phyloP scores from a whole-genome alignment of 2,113 vertebrate genomes.

The Abramis brama region DNA sequence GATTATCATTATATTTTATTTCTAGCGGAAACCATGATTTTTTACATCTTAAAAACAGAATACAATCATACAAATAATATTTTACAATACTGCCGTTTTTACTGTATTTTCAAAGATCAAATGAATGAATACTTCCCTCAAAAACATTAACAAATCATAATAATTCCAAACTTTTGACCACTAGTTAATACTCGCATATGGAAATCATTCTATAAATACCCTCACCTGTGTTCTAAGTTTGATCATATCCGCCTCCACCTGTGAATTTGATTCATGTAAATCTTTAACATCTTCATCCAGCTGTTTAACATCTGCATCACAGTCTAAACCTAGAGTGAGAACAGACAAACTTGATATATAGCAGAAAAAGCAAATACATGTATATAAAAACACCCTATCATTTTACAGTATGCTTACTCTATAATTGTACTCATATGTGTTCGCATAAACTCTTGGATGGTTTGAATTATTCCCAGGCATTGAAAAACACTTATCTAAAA shows the following conservation, averaged over 20 bases:
- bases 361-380: background rate
- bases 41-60: background rate
- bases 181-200: background rate
- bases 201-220: background rate
- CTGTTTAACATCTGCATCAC: slow-evolving; percentile 97
- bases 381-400: background rate
- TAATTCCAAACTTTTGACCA: background rate
- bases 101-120: no score
- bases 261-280: slow-evolving; percentile 96
- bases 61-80: background rate
- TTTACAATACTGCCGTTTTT: background rate
- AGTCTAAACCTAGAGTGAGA: slow-evolving; percentile 86
- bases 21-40: no score
- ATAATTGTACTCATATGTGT: background rate
- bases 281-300: slow-evolving; percentile 99
- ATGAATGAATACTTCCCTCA: background rate
- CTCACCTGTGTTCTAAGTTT: slow-evolving; percentile 98
- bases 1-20: no score
- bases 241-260: slow-evolving; percentile 99
- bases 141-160: background rate
- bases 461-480: background rate
- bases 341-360: background rate
- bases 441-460: background rate
- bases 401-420: background rate
- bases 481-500: background rate